phyloP scores from a whole-genome alignment of 2,888 invertebrate species.

The Tinea pellionella region DNA sequence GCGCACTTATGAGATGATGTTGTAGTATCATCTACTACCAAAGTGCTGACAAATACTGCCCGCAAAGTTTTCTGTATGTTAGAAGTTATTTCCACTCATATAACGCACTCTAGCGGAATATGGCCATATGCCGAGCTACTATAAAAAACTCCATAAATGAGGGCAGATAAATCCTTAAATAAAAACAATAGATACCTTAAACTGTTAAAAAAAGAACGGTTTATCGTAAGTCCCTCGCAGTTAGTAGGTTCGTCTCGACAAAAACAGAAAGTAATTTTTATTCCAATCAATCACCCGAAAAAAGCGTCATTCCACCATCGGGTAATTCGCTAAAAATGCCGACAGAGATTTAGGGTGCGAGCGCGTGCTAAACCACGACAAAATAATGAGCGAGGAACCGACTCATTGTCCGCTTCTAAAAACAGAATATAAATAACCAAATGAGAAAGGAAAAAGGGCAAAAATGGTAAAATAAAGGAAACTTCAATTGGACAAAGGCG shows the following conservation, averaged over 20 bases:
- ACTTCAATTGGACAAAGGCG: constrained; percentile 66
- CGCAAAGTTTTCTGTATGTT: no score
- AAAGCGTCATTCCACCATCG: constrained; percentile 47
- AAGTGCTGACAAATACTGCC: no score
- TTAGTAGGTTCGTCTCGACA: constrained; percentile 17
- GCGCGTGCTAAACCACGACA: constrained; percentile 55
- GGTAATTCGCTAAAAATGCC: constrained; percentile 69
- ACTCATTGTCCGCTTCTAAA: constrained; percentile 48
- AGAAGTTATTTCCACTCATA: no score
- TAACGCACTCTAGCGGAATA: no score
- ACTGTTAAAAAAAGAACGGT: no score
- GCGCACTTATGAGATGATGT: no score
- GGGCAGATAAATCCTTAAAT: no score
- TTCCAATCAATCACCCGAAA: constrained; percentile 64
- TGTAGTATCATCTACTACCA: no score
- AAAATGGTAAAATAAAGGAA: constrained; percentile 65
- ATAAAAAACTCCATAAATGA: no score
- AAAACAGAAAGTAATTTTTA: constrained; percentile 62
- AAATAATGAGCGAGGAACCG: constrained; percentile 53
- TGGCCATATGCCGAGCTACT: no score
- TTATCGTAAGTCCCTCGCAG: no score
- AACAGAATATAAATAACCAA: constrained; percentile 67
- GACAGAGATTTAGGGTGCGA: constrained; percentile 56
- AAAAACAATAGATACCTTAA: no score
- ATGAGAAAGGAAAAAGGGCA: constrained; percentile 67